These are phyloP conservation scores for Mungos mungo DNA, from an alignment of 2,113 vertebrate genomes.

Conservation along the genomic window DNA sequence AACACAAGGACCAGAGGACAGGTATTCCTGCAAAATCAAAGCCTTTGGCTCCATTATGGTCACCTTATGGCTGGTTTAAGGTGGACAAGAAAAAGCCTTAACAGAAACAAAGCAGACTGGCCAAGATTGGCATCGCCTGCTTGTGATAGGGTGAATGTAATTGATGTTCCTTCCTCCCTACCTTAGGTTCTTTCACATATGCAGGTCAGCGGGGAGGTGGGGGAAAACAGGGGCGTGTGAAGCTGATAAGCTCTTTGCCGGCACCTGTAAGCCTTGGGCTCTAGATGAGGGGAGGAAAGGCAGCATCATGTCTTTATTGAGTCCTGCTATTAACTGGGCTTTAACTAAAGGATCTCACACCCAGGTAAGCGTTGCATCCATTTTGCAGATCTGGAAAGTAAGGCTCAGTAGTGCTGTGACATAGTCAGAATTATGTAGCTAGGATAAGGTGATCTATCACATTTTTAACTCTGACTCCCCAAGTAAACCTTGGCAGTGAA, in stretches of 20 bases:
- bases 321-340: neutral
- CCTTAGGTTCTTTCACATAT: neutral
- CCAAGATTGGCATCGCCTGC: neutral
- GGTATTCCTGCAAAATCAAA: neutral
- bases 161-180: neutral
- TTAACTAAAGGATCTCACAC: neutral
- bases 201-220: neutral
- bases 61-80: neutral
- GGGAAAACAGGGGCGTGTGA: too few species aligned
- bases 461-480: neutral
- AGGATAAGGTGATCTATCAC: neutral
- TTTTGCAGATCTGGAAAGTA: neutral
- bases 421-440: neutral
- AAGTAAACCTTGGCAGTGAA: neutral
- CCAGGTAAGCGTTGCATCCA: neutral
- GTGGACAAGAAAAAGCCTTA: neutral
- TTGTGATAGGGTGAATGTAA: neutral
- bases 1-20: neutral
- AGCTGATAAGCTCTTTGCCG: neutral
- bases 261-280: neutral
- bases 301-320: neutral
- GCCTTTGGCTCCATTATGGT: neutral
- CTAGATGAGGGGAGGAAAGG: neutral
- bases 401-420: neutral
- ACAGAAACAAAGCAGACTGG: neutral